A percentile compares a stretch with the other conserved stretches of the same genome.
Conservation (phyloP, 2,888 invertebrate species). For the Himalopsyche japonica region DNA sequence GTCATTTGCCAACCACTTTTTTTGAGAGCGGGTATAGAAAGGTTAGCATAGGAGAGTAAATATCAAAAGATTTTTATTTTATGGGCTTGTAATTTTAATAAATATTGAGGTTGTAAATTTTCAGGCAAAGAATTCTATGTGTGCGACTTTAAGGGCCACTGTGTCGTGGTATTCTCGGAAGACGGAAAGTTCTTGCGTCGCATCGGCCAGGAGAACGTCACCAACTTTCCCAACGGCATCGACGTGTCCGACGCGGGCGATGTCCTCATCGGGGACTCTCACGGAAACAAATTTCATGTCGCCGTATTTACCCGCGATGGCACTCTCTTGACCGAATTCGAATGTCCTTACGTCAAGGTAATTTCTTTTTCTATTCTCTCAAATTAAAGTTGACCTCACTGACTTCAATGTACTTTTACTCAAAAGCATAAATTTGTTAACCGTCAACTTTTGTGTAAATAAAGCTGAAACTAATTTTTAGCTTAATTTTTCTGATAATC, state of each 20-base stretch:
- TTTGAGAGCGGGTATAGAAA: too few species aligned
- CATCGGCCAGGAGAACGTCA: constrained; percentile 93
- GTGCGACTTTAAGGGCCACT: constrained; percentile 97
- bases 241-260: constrained; percentile 97
- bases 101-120: constrained; percentile 41
- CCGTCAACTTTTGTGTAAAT: too few species aligned
- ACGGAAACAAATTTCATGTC: constrained; percentile 96
- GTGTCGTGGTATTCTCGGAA: constrained; percentile 94
- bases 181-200: constrained; percentile 89
- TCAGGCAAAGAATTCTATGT: constrained; percentile 91
- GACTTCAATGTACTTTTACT: too few species aligned
- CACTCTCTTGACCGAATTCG: constrained; percentile 85
- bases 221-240: constrained; percentile 97
- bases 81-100: not conserved
- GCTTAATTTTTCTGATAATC: too few species aligned
- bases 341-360: constrained; percentile 97
- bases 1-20: too few species aligned
- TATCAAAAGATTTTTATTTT: not conserved
- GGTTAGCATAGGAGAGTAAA: not conserved
- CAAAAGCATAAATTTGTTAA: too few species aligned
- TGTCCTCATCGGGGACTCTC: constrained; percentile 94
- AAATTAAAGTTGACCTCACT: too few species aligned
- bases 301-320: constrained; percentile 93
- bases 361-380: too few species aligned
- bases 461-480: too few species aligned